Conservation (phyloP, 2,888 invertebrate genomes). For the Rotaria magnacalcarata region DNA sequence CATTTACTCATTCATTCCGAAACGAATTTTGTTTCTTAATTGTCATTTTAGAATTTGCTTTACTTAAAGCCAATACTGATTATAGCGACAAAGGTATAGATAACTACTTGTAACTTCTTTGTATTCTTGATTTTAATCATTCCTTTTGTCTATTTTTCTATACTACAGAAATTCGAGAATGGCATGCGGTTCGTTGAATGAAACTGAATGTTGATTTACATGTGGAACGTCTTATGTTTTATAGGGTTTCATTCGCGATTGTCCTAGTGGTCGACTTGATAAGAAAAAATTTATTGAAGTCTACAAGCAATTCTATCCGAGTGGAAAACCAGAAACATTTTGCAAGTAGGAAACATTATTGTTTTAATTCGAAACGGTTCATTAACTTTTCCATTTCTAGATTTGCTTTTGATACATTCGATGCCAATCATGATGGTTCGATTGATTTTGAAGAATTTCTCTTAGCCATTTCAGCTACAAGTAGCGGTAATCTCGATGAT, state of each 20-base stretch:
- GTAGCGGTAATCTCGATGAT: neutral
- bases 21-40: no score
- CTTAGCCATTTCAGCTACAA: neutral
- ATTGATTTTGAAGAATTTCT: conserved; percentile 19
- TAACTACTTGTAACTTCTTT: no score
- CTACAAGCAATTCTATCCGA: neutral
- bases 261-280: neutral
- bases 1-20: no score
- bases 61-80: neutral
- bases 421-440: neutral
- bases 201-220: neutral
- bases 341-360: neutral
- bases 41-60: neutral
- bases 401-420: conserved; percentile 7
- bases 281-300: neutral
- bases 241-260: neutral
- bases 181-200: neutral
- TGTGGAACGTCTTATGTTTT: neutral
- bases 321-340: neutral
- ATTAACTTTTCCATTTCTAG: neutral
- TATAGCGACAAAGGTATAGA: neutral
- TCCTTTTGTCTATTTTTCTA: no score
- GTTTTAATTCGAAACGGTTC: no score
- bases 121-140: no score
- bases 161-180: neutral